These are phyloP conservation scores for Microcebus jonahi DNA, from an alignment of 2,113 vertebrate genomes.

Conservation along the genomic window DNA sequence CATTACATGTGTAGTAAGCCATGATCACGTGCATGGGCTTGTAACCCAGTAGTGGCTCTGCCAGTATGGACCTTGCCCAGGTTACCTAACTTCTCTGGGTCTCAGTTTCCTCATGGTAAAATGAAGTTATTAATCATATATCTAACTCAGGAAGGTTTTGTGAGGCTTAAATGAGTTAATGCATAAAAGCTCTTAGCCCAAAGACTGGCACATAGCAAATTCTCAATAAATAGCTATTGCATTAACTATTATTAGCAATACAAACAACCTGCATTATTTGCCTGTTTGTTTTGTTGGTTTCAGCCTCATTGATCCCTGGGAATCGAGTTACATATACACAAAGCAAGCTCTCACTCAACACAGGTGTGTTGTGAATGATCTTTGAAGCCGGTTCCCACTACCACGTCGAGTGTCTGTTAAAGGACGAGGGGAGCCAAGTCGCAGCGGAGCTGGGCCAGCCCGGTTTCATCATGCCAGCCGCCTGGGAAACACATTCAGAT, in stretches of 20 bases:
- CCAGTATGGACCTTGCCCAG: neutral
- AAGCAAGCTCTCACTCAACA: neutral
- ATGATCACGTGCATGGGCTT: neutral
- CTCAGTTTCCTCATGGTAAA: conserved; percentile 18
- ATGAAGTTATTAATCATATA: neutral
- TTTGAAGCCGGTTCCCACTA: conserved; percentile 32
- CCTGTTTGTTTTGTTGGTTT: neutral
- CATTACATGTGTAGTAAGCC: neutral
- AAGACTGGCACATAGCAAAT: conserved; percentile 19
- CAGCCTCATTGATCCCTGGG: conserved; percentile 14
- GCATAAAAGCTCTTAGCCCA: conserved; percentile 1
- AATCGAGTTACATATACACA: neutral
- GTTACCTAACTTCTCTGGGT: neutral
- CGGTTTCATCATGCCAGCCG: conserved; percentile 61
- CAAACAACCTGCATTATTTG: neutral
- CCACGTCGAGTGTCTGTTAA: conserved; percentile 2
- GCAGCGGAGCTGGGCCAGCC: conserved; percentile 52
- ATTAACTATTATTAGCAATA: neutral
- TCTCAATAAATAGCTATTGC: conserved; percentile 23
- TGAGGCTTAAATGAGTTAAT: conserved; percentile 12
- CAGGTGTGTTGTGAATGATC: conserved; percentile 57
- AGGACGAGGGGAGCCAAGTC: conserved; percentile 24
- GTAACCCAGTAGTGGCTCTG: neutral
- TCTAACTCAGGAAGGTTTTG: neutral
- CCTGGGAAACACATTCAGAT: conserved; percentile 61